phyloP scores from a whole-genome alignment of 2,113 vertebrate species.

The Grus americana region DNA sequence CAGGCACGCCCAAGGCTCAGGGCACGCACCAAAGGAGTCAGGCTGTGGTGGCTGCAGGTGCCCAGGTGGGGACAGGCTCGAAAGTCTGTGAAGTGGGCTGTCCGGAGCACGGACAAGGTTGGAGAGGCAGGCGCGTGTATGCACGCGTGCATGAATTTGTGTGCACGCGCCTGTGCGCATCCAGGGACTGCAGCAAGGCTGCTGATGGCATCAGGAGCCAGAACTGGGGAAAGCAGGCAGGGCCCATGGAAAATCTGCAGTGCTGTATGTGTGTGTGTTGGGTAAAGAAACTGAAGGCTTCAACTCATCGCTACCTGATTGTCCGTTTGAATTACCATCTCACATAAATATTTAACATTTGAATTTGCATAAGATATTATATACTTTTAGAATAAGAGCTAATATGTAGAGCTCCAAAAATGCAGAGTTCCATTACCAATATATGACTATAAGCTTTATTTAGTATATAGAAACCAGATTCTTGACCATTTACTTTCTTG shows the following conservation, averaged over 20 bases:
- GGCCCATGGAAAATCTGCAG: neutral
- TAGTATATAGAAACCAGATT: neutral
- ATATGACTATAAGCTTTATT: neutral
- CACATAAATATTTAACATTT: neutral
- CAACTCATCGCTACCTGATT: accelerated
- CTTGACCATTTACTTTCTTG: neutral
- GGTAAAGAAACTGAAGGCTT: neutral
- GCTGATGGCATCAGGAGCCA: neutral
- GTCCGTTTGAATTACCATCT: neutral
- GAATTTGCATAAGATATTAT: neutral
- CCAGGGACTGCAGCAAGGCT: neutral
- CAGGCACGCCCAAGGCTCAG: neutral
- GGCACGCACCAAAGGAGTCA: neutral
- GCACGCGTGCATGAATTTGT: accelerated
- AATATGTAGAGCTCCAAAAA: neutral
- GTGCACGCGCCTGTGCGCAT: accelerated
- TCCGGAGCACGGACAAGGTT: accelerated
- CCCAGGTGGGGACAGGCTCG: neutral
- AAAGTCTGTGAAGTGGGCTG: neutral
- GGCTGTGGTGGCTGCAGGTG: neutral
- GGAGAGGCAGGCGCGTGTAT: accelerated
- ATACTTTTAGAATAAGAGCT: neutral
- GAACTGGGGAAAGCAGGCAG: neutral
- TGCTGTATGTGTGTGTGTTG: too few relatives aligned
- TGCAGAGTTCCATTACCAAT: neutral